Conservation (phyloP, 2,888 invertebrate species). For the Aquatica leii region DNA sequence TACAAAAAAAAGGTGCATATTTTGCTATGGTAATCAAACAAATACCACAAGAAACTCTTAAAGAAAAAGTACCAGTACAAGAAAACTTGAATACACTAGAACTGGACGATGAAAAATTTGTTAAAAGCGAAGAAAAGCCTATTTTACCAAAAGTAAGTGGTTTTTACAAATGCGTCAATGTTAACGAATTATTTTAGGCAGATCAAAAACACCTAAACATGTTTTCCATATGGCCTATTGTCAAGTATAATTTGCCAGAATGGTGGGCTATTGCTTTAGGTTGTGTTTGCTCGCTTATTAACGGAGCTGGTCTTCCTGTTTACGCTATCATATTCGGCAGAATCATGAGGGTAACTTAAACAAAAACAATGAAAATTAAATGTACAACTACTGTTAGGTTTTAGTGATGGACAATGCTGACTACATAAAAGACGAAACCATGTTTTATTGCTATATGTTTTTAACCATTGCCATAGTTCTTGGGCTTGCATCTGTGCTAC, state of each 20-base stretch:
- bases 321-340: conserved; percentile 78
- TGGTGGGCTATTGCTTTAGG: conserved; percentile 72
- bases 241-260: conserved; percentile 72
- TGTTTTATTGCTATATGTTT: conserved; percentile 72
- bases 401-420: conserved; percentile 62
- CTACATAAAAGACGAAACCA: conserved; percentile 66
- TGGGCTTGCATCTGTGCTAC: conserved; percentile 72
- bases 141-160: too few relatives aligned
- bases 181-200: conserved; percentile 14
- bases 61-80: too few relatives aligned
- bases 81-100: too few relatives aligned
- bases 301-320: conserved; percentile 77
- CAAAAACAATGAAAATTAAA: too few relatives aligned
- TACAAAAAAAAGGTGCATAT: conserved; percentile 72
- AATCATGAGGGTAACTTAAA: conserved; percentile 69
- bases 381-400: conserved; percentile 60
- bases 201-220: conserved; percentile 1
- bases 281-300: conserved; percentile 68
- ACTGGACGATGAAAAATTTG: too few relatives aligned
- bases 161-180: neutral
- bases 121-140: conserved; percentile 24
- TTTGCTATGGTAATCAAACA: conserved; percentile 72
- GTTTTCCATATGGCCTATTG: conserved; percentile 47
- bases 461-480: conserved; percentile 71
- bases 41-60: conserved; percentile 65